A percentile compares a stretch with the other conserved stretches of the same genome.
phyloP scores from a whole-genome alignment of 2,888 invertebrate species.

The Sarcophaga subvicina region DNA sequence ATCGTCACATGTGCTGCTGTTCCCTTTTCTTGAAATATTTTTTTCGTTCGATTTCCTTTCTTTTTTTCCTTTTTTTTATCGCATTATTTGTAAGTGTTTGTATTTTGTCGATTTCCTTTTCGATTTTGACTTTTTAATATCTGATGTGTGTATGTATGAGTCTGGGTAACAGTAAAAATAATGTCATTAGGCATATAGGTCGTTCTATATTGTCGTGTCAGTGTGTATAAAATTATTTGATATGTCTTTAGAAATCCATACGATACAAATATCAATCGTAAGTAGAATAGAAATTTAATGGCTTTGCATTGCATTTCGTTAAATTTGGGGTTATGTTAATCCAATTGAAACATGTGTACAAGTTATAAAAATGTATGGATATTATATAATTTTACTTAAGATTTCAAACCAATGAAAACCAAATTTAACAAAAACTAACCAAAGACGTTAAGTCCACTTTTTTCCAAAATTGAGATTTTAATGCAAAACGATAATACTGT shows the following conservation, averaged over 20 bases:
- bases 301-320: conserved; percentile 21
- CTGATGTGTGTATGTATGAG: conserved; percentile 14
- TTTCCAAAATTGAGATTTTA: too few species aligned
- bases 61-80: neutral
- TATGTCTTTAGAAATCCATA: conserved; percentile 8
- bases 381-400: conserved; percentile 59
- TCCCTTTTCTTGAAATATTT: conserved; percentile 11
- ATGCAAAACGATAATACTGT: too few species aligned
- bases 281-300: conserved; percentile 40
- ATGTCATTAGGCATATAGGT: conserved; percentile 66
- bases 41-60: conserved; percentile 9
- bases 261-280: conserved; percentile 16
- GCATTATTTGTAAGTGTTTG: too few species aligned
- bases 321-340: conserved; percentile 62
- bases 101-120: conserved; percentile 29
- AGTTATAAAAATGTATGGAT: conserved; percentile 63
- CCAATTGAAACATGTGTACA: conserved; percentile 64
- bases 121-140: conserved; percentile 19
- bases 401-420: conserved; percentile 11
- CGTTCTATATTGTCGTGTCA: conserved; percentile 24
- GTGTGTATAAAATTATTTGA: conserved; percentile 18
- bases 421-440: too few species aligned
- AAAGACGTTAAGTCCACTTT: too few species aligned
- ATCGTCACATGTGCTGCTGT: conserved; percentile 59
- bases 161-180: conserved; percentile 40